Conservation (phyloP, 2,113 vertebrate species). For the Sterrhoptilus dennistouni region DNA sequence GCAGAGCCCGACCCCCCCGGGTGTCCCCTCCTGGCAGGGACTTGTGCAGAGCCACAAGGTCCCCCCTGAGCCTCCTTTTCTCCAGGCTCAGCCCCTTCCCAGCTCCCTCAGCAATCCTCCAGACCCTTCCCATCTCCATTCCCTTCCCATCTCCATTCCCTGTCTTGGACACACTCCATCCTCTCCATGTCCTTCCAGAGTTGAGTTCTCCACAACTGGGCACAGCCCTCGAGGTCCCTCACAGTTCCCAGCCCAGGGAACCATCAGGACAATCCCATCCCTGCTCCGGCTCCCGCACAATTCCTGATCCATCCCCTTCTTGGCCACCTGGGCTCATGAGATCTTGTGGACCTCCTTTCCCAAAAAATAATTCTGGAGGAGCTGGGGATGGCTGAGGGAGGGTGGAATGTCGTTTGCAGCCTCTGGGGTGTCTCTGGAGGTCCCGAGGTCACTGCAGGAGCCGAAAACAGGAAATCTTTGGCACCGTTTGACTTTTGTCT, state of each 20-base stretch:
- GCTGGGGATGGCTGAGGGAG: background rate
- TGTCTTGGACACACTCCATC: background rate
- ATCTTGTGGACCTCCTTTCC: background rate
- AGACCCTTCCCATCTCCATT: background rate
- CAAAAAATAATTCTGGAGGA: background rate
- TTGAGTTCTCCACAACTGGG: background rate
- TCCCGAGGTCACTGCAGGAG: rapidly evolving
- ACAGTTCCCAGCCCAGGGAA: background rate
- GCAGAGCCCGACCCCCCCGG: too few species aligned
- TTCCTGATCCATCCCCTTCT: background rate
- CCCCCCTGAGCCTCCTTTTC: too few species aligned
- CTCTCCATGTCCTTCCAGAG: rapidly evolving
- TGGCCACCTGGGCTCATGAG: background rate
- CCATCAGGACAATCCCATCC: background rate
- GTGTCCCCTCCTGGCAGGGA: too few species aligned
- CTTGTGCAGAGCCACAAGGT: too few species aligned
- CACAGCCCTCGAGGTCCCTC: rapidly evolving
- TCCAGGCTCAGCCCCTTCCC: background rate
- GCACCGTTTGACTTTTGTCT: background rate
- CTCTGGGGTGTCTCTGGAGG: background rate
- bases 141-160: background rate
- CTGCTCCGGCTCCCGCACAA: background rate
- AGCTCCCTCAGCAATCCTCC: background rate
- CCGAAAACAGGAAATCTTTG: background rate
- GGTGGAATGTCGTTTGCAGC: background rate